These are phyloP conservation scores for Halesus radiatus DNA, from an alignment of 1,140 invertebrate species.

Conservation along the genomic window DNA sequence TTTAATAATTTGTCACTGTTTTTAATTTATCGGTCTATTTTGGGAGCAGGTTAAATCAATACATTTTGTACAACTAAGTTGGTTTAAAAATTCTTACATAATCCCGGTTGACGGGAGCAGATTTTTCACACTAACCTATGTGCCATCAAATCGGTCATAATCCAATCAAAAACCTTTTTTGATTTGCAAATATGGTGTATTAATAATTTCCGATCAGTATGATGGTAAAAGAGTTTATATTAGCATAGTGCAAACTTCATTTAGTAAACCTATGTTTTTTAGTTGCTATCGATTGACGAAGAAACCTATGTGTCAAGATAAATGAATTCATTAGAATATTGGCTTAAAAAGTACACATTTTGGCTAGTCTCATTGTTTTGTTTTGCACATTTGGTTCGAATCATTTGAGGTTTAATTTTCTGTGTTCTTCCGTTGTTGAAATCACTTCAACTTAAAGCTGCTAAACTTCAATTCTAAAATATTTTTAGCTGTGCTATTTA, in stretches of 20 bases:
- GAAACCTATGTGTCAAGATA: too few relatives aligned
- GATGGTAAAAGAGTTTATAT: too few relatives aligned
- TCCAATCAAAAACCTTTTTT: background rate
- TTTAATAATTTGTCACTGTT: background rate
- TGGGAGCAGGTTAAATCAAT: background rate
- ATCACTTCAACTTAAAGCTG: background rate
- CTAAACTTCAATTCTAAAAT: background rate
- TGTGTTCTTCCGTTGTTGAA: background rate
- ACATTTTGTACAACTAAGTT: too few relatives aligned
- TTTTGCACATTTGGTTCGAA: background rate
- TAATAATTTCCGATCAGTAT: too few relatives aligned
- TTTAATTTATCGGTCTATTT: background rate
- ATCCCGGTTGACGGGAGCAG: constrained; percentile 24
- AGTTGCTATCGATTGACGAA: too few relatives aligned
- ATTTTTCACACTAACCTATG: background rate
- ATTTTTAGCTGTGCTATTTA: background rate
- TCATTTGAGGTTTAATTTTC: background rate
- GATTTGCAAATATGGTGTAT: too few relatives aligned
- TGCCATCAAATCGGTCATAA: background rate
- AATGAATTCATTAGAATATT: too few relatives aligned
- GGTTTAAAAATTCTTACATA: constrained; percentile 29
- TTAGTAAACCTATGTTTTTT: too few relatives aligned
- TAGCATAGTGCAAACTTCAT: too few relatives aligned
- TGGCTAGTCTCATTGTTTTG: background rate
- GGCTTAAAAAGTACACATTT: too few relatives aligned